These are phyloP conservation scores for Botrylloides violaceus DNA, from an alignment of 23 tunicate species.

Conservation along the genomic window DNA sequence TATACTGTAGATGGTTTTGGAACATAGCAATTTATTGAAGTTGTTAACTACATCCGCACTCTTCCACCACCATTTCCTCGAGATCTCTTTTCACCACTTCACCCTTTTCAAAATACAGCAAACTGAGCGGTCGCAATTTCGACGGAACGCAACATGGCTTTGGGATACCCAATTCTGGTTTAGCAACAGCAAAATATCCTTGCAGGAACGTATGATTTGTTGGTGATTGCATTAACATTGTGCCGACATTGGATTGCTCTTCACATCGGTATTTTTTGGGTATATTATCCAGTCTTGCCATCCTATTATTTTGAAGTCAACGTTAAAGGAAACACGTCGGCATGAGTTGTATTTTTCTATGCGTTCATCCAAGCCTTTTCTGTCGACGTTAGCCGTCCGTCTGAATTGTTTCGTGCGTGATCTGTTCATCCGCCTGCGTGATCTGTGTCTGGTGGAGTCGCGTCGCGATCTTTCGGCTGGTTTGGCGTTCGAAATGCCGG, in stretches of 20 bases:
- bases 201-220: slow-evolving; percentile 70
- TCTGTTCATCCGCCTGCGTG: slow-evolving; percentile 9
- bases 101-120: slow-evolving; percentile 55
- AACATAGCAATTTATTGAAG: no score
- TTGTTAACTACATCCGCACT: slow-evolving; percentile 71
- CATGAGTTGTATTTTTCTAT: no score
- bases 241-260: slow-evolving; percentile 28
- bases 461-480: slow-evolving; percentile 32
- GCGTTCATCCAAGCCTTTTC: no score
- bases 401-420: no score
- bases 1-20: no score
- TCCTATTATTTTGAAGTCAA: slow-evolving; percentile 66
- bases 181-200: slow-evolving; percentile 21
- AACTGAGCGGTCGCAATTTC: slow-evolving; percentile 36
- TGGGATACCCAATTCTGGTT: slow-evolving; percentile 30
- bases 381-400: no score
- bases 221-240: slow-evolving; percentile 10
- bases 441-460: background rate
- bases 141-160: slow-evolving; percentile 64
- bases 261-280: slow-evolving; percentile 55
- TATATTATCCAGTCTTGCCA: slow-evolving; percentile 75
- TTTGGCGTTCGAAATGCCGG: slow-evolving; percentile 24
- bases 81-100: slow-evolving; percentile 54
- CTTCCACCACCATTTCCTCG: slow-evolving; percentile 66
- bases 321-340: no score